Evolutionary conservation across 2,888 invertebrate genomes (phyloP), one percentile per base, ranked within the genome.

Genomic region (Perizoma flavofasciatum): DNA sequence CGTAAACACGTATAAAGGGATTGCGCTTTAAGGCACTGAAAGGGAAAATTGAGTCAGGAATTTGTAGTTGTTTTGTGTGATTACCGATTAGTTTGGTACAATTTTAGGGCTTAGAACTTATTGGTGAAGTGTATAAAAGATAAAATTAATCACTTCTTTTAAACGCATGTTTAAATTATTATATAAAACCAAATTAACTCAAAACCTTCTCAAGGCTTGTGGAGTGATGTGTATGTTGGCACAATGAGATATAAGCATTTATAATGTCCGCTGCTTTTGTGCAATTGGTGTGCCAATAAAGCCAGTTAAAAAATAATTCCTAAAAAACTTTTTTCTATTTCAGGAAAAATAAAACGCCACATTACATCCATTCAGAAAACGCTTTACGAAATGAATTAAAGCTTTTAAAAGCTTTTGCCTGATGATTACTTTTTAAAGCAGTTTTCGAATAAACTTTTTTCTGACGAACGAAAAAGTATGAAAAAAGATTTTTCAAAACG

Each of bases 11-110:
- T 70, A 66, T 66, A 61, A 71, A 69, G 67, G 69, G 66, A 71
- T 75, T 73, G 71, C 68, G 65, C 74, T 68, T 71, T 70, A 70
- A 75, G 70, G 72, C 72, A 73, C 68, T 75, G 61, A 63, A 56
- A 71, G 59, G 48, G 71, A 75, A 75, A 78, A 79, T 75, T 75
- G 67, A 69, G 54, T 48, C 6, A 34, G 53, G 37, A 59, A 63
- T 53, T 58, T 54, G 60, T 54, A 58, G 51, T 57, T 47, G 11
- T 8, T 50, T 54, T 52, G 47, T 58, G 33, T 39, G 47, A 48
- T 49, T 5, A 11, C 6, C 49, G 34, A 54, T 49, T 56, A 56
- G 49, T 9, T 32, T 5, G 34, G 7, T 40, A 8, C 44, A 22
- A 44, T 44, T 52, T 51, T 43, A 11, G 53, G 45, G 7, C 4